phyloP scores from a whole-genome alignment of 2,888 invertebrate species.

The Sinotaia quadrata region DNA sequence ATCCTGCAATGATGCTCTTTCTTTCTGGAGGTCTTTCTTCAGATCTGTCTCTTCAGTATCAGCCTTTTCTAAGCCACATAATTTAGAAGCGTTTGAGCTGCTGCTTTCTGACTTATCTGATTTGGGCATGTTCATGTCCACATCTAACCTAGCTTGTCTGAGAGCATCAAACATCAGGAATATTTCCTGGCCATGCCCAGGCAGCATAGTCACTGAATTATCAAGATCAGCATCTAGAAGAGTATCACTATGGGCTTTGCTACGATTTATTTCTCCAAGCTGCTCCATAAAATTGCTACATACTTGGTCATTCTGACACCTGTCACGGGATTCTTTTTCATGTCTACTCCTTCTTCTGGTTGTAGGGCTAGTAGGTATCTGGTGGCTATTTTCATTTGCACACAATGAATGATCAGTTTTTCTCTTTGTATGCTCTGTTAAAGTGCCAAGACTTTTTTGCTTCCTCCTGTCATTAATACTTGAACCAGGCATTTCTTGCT shows the following conservation, averaged over 20 bases:
- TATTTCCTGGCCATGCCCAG: constrained; percentile 51
- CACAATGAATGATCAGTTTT: no score
- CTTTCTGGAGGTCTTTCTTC: constrained; percentile 4
- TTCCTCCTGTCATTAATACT: background rate
- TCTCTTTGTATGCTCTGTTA: background rate
- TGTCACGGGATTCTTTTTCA: background rate
- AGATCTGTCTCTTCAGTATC: constrained; percentile 14
- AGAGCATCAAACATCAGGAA: constrained; percentile 51
- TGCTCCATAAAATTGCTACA: constrained; percentile 20
- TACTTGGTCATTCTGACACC: background rate
- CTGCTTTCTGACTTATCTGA: background rate
- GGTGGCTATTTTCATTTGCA: background rate
- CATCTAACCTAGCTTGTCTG: constrained; percentile 53
- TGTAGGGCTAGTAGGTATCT: background rate
- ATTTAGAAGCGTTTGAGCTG: background rate
- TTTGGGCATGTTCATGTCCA: constrained; percentile 33
- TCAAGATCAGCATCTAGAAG: constrained; percentile 15
- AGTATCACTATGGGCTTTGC: constrained; percentile 12
- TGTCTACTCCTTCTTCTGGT: background rate
- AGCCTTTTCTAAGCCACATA: background rate
- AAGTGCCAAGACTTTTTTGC: no score
- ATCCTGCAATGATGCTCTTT: no score
- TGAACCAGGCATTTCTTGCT: background rate
- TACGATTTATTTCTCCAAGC: constrained; percentile 17
- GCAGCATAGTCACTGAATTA: constrained; percentile 44